Conservation (phyloP, 2,797 vertebrate species). For the Phyllotis vaccarum region DNA sequence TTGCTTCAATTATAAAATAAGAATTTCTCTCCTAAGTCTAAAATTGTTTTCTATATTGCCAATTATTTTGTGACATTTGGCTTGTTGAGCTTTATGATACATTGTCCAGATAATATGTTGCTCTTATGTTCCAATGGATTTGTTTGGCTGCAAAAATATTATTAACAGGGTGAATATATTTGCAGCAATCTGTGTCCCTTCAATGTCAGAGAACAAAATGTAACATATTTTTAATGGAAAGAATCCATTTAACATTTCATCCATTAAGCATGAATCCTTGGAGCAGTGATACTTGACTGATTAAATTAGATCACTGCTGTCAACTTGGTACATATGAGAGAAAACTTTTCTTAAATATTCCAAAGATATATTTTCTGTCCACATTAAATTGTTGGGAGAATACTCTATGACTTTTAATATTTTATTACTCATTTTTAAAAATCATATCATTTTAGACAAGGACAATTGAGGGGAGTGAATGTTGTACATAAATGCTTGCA, state of each 20-base stretch:
- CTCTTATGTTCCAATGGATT: constrained; percentile 4
- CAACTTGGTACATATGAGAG: not conserved
- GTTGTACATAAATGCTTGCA: not conserved
- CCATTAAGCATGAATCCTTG: constrained; percentile 46
- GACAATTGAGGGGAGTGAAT: not conserved
- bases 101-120: constrained; percentile 22
- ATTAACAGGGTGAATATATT: constrained; percentile 31
- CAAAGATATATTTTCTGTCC: not conserved
- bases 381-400: constrained; percentile 4
- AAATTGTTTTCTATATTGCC: constrained; percentile 34
- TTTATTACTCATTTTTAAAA: constrained; percentile 23
- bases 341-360: constrained; percentile 16
- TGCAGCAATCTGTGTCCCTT: constrained; percentile 56
- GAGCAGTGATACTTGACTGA: constrained; percentile 41
- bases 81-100: constrained; percentile 49
- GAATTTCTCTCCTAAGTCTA: constrained; percentile 4
- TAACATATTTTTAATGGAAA: constrained; percentile 42
- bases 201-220: constrained; percentile 42
- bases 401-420: not conserved
- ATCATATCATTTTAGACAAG: not conserved
- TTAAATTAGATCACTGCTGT: constrained; percentile 47
- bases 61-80: constrained; percentile 50
- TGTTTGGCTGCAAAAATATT: constrained; percentile 30
- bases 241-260: constrained; percentile 51
- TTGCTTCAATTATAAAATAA: constrained; percentile 42